Evolutionary conservation across 2,113 vertebrate genomes (phyloP), one percentile per base, ranked within the genome.

Genomic region (Tylochromis polylepis): DNA sequence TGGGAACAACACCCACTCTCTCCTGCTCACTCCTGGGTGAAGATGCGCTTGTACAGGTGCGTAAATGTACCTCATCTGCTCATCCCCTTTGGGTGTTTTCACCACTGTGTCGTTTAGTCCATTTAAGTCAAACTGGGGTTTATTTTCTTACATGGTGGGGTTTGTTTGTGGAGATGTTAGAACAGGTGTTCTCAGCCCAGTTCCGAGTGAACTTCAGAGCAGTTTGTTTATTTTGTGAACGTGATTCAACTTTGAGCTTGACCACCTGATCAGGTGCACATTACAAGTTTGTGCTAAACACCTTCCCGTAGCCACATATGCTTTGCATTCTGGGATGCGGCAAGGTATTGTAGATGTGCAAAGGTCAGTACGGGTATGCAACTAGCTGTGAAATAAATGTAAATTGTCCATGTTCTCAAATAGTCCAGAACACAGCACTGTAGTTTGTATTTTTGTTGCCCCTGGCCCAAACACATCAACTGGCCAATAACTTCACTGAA

Each of bases 11-110:
- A 0, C 98, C 99, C 4, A 99, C 99, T 29, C 96, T 99, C 59
- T 99, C 99, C 90, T 99, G 99, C 90, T 99, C 98, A 1, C 95
- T 99, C 88, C 95, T 99, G 70, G 98, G 99, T 9, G 99, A 99
- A 29, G 99, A 99, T 77, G 99, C 99, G 9, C 94, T 99, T 75
- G 99, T 99, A 34, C 99, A 99, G 97, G 99, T 99, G 27, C 90
- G 95, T 56, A 77, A 75, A 75, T 31, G 24, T 75, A 51, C 18
- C 18, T 31, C 72, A 53, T n/a, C 27, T 2, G 3, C 27, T 31
- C 18, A n/a, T 53, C 72, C 53, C 46, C 11, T 77, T 14, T 41
- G 60, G 60, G 60, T 65, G 36, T 38, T 36, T 36, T 62, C 31
- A 36, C 31, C 10, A 36, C 59, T 62, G 31, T n/a, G 31, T 0